phyloP scores from a whole-genome alignment of 2,113 vertebrate genomes.

The Macroglossus sobrinus region DNA sequence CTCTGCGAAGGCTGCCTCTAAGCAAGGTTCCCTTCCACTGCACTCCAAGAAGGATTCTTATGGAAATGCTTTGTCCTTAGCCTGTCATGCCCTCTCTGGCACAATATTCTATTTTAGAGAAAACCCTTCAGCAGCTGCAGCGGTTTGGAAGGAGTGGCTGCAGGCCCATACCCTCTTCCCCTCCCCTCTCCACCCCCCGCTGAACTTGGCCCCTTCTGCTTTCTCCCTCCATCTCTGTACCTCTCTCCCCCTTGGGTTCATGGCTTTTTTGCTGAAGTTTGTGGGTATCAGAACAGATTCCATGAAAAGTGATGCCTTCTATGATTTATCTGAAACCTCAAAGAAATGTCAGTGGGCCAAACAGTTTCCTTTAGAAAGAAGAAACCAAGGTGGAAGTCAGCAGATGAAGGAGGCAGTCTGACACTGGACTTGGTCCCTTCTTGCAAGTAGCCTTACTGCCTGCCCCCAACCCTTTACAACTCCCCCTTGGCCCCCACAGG shows the following conservation, averaged over 20 bases:
- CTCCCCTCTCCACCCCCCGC: neutral
- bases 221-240: neutral
- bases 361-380: neutral
- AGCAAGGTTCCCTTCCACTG: slow-evolving; percentile 59
- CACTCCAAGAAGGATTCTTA: slow-evolving; percentile 74
- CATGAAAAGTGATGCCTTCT: neutral
- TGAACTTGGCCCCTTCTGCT: neutral
- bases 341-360: neutral
- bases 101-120: slow-evolving; percentile 78
- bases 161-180: neutral
- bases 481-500: neutral
- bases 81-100: slow-evolving; percentile 53
- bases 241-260: neutral
- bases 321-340: neutral
- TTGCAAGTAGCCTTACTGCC: neutral
- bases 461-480: neutral
- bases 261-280: neutral
- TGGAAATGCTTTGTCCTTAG: slow-evolving; percentile 67
- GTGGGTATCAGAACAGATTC: neutral
- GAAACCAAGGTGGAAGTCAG: neutral
- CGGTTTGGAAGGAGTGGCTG: neutral
- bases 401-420: neutral
- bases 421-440: neutral
- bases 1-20: slow-evolving; percentile 63
- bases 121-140: slow-evolving; percentile 78